Evolutionary conservation across 2,113 vertebrate species (phyloP), one percentile per base, ranked within the genome.

Genomic region (Atlantisia rogersi): DNA sequence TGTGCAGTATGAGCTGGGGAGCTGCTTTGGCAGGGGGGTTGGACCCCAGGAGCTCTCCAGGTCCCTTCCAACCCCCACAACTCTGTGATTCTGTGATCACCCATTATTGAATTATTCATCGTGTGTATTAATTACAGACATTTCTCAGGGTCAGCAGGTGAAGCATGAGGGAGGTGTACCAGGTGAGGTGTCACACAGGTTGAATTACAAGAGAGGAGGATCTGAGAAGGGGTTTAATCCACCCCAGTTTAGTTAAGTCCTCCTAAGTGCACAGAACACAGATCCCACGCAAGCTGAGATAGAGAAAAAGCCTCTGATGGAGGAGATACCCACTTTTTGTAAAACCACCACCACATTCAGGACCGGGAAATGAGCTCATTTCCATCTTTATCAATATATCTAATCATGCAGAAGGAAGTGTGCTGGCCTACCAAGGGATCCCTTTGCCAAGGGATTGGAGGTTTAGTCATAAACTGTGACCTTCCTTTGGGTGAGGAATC

Each of bases 21-120:
- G 35, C 35, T 35, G 35, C 35, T 35, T 35, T 35, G 35, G 35
- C 35, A 35, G 35, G 35, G 35, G 35, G 35, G 35, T 35, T 35
- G 35, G 35, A 35, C 35, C 35, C 35, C 35, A 35, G 35, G 35
- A 35, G 35, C 35, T 35, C 35, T 35, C 35, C 35, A 35, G 35
- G 35, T 35, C 35, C 35, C 35, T 35, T 35, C 35, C 35, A 35
- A 35, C 35, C 35, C 35, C 35, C 35, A 35, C 35, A 35, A 35
- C 35, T 35, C 35, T 35, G 35, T 35, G 35, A 35, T 35, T 35
- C 35, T 35, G 7, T 35, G 35, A 35, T 35, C 42, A 50, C 32
- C 55, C 67, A 31, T 13, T 53, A 28, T 9, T 81, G 81, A 84
- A 92, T 96, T 91, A 94, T 95, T 91, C 35, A 96, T 86, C 17